Evolutionary conservation across 2,888 invertebrate genomes (phyloP), one percentile per base, ranked within the genome.

Genomic region (Torymus aiolomorphi): DNA sequence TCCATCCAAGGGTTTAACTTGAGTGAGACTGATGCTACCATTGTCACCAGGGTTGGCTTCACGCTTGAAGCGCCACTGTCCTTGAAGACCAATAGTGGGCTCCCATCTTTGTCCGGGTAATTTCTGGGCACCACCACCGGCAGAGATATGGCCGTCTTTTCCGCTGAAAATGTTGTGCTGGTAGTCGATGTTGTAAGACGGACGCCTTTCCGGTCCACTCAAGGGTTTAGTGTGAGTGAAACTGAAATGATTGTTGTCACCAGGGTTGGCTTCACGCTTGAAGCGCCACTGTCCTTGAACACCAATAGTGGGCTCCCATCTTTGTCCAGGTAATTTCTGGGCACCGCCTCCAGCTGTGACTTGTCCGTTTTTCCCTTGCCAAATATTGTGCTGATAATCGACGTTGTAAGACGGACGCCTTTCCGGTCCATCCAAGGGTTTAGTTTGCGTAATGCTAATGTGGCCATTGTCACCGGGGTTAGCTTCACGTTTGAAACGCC

Each of bases 351-450:
- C 66, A 10, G 82, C 83, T 10, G 81, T 79, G n/a, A 86, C 67
- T 0, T 82, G 74, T 16, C 84, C 84, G 42, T 84, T 75, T 24
- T 80, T 84, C 2, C 82, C 77, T n/a, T n/a, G 18, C 82, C 63
- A 84, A 13, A 86, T 81, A 1, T 84, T 83, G 66, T 84, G 84
- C 42, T 84, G 76, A 51, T 84, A 84, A 42, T 83, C 84, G 0
- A 83, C n/a, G n/a, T 80, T 83, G 67, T 76, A 80, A 10, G 82
- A 71, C 24, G 83, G 83, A 8, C 83, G 84, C 56, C 84, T 78
- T 61, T 84, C 83, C 0, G 78, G 82, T 18, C 84, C 84, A 49
- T 3, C 77, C 31, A 83, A 2, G 0, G 83, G 84, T 59, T 86
- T 82, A 13, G 77, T 69, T 14, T 78, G 80, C n/a, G 76, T 75